A percentile compares a stretch with the other conserved stretches of the same genome.
Conservation (phyloP, 2,797 vertebrate species). For the Acanthiza pusilla region DNA sequence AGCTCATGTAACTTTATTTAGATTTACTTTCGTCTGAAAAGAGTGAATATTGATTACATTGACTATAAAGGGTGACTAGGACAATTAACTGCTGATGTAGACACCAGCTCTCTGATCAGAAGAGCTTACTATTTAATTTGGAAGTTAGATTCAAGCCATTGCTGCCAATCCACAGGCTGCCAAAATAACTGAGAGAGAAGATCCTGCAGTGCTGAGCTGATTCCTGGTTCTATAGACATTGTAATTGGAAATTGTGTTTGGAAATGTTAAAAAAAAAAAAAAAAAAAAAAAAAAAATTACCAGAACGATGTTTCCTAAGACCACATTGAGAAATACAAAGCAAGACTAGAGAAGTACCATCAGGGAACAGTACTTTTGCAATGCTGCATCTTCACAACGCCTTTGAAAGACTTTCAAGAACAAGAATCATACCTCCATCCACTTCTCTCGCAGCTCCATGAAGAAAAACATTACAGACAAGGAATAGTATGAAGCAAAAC, state of each 20-base stretch:
- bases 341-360: not conserved
- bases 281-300: no score
- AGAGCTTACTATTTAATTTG: not conserved
- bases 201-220: not conserved
- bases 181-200: not conserved
- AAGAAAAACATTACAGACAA: not conserved
- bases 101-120: not conserved
- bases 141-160: not conserved
- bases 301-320: not conserved
- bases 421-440: not conserved
- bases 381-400: not conserved
- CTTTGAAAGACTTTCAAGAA: not conserved
- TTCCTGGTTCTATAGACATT: not conserved
- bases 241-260: not conserved
- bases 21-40: not conserved
- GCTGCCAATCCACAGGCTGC: not conserved
- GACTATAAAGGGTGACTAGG: not conserved
- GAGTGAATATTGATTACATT: not conserved
- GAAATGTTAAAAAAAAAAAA: not conserved
- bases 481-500: not conserved
- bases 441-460: not conserved
- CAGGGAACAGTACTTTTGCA: not conserved
- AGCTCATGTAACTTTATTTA: not conserved
- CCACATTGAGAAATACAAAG: not conserved
- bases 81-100: not conserved